These are phyloP conservation scores for Lipophrys pholis DNA, from an alignment of 2,113 vertebrate species.

Conservation along the genomic window DNA sequence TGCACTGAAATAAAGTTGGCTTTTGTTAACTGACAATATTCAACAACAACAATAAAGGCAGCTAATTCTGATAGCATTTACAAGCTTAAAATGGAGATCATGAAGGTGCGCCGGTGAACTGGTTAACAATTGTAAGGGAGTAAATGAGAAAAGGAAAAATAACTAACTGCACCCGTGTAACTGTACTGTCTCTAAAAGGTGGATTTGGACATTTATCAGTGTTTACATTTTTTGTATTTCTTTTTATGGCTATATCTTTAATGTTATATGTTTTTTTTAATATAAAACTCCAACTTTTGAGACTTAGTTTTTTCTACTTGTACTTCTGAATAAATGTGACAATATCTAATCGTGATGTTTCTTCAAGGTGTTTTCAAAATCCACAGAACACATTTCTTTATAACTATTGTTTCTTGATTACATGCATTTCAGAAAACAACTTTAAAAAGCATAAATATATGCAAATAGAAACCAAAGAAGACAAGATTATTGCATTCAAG, in stretches of 20 bases:
- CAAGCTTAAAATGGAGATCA: conserved; percentile 14
- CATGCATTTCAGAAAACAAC: not conserved
- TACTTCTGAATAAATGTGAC: conserved; percentile 28
- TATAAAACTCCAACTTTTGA: conserved; percentile 38
- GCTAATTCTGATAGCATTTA: conserved; percentile 49
- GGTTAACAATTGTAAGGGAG: not conserved
- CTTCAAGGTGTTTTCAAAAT: conserved; percentile 22
- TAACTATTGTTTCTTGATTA: not conserved
- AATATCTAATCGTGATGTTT: not conserved
- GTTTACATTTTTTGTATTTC: conserved; percentile 68
- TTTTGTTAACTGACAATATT: conserved; percentile 20
- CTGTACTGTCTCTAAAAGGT: conserved; percentile 37
- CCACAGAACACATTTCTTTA: conserved; percentile 54
- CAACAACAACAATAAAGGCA: conserved; percentile 43
- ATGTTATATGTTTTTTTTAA: conserved; percentile 65
- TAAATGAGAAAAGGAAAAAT: conserved; percentile 2
- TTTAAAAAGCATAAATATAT: not conserved
- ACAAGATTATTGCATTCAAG: no score
- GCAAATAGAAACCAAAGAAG: not conserved
- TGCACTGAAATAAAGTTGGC: conserved; percentile 64
- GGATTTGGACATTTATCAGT: conserved; percentile 19
- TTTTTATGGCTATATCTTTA: conserved; percentile 46
- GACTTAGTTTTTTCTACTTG: conserved; percentile 4
- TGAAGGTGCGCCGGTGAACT: conserved; percentile 24
- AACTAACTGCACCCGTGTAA: conserved; percentile 25